Evolutionary conservation across 2,797 vertebrate genomes (phyloP).

Genomic region (Mastacembelus armatus): DNA sequence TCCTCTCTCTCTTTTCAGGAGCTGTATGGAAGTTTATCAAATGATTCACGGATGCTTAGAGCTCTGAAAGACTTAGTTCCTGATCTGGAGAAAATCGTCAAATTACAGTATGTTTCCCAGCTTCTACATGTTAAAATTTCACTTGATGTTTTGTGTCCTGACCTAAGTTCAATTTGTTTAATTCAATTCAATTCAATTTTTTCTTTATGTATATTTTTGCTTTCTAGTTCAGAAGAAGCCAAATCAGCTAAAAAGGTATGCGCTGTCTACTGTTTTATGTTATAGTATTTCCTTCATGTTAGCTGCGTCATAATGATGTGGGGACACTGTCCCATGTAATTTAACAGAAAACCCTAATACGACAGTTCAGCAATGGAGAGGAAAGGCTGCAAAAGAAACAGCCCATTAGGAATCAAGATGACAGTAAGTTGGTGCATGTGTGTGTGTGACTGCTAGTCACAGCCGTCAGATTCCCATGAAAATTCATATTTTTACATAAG

Average conservation of each 20-base stretch:
- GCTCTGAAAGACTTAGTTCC: constrained; percentile 92
- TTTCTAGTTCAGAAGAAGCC: constrained; percentile 89
- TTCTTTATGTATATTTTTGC: constrained; percentile 57
- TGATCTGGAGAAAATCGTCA: constrained; percentile 94
- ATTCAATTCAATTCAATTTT: neutral
- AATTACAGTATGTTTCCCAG: constrained; percentile 89
- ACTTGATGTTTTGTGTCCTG: neutral
- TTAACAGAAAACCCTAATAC: constrained; percentile 93
- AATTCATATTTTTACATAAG: neutral
- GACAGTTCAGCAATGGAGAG: constrained; percentile 94
- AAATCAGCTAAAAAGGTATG: constrained; percentile 91
- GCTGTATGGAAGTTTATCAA: constrained; percentile 92
- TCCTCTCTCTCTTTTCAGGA: constrained; percentile 83
- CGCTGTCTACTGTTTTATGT: neutral
- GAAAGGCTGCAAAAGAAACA: constrained; percentile 95
- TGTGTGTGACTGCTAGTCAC: neutral
- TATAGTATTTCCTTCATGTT: neutral
- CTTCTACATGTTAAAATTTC: neutral
- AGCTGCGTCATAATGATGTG: neutral
- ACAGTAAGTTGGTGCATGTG: constrained; percentile 85
- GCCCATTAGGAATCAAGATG: constrained; percentile 92
- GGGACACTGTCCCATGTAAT: constrained; percentile 23
- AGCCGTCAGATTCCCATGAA: too few species aligned
- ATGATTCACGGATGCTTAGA: constrained; percentile 91
- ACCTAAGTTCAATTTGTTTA: neutral